A percentile compares a stretch with the other conserved stretches of the same genome.
phyloP scores from a whole-genome alignment of 2,113 vertebrate genomes.

The Crotophaga sulcirostris region DNA sequence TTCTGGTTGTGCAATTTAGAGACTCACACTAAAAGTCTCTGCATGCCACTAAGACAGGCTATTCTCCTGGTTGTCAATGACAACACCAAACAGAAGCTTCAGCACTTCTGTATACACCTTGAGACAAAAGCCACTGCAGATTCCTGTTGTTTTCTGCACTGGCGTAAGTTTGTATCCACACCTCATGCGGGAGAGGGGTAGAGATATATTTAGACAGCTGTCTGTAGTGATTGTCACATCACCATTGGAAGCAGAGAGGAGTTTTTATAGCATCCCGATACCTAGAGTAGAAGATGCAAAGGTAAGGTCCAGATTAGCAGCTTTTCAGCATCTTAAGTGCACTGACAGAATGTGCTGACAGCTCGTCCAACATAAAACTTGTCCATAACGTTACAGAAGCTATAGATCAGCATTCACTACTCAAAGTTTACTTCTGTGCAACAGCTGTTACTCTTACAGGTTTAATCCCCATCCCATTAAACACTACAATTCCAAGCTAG shows the following conservation, averaged over 20 bases:
- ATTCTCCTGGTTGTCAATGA: conserved; percentile 44
- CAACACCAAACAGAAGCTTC: conserved; percentile 49
- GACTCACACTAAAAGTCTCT: neutral
- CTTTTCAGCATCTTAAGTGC: neutral
- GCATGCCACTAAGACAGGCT: neutral
- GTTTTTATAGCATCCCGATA: neutral
- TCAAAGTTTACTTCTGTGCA: neutral
- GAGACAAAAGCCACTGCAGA: neutral
- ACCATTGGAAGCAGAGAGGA: neutral
- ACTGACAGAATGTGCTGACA: neutral
- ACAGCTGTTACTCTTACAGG: neutral
- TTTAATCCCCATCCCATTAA: neutral
- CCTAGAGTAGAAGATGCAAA: neutral
- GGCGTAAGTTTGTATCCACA: neutral
- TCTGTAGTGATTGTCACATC: neutral
- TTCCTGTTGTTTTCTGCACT: neutral
- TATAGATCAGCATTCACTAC: neutral
- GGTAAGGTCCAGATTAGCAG: neutral
- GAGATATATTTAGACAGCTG: neutral
- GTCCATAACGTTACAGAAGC: neutral
- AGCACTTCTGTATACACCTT: neutral
- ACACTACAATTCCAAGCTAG: neutral
- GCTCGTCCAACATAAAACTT: neutral
- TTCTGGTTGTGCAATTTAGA: neutral
- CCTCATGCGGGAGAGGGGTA: no score